A percentile compares a stretch with the other conserved stretches of the same genome.
Conservation (phyloP, 2,113 vertebrate genomes). For the Callocephalon fimbriatum region DNA sequence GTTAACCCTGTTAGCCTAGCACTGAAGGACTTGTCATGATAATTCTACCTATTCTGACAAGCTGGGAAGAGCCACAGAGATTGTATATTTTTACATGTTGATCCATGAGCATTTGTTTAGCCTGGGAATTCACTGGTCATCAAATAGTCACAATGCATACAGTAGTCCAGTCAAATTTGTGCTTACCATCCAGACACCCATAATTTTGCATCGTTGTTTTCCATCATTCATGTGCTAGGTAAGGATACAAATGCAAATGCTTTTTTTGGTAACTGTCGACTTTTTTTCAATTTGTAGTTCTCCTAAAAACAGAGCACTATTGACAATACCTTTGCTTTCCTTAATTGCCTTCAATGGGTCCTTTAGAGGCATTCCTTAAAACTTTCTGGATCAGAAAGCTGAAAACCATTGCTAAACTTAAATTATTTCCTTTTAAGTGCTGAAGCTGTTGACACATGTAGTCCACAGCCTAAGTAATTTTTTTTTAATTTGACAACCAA, state of each 20-base stretch:
- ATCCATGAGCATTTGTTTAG: neutral
- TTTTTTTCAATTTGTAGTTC: neutral
- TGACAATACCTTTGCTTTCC: neutral
- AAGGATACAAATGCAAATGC: neutral
- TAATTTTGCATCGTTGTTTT: neutral
- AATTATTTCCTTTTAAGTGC: neutral
- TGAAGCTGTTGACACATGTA: neutral
- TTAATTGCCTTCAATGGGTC: neutral
- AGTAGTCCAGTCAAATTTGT: neutral
- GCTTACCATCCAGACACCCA: neutral
- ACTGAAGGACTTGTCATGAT: neutral
- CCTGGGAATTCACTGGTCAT: neutral
- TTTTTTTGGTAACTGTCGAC: neutral
- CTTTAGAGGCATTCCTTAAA: neutral
- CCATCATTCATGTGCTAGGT: neutral
- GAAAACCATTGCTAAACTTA: neutral
- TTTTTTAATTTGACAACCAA: neutral
- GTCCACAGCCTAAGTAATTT: neutral
- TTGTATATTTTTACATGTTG: neutral
- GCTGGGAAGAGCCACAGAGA: neutral
- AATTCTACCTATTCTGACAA: neutral
- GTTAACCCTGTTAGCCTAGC: neutral
- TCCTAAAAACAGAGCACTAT: neutral
- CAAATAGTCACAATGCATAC: neutral
- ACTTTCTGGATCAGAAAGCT: neutral